Conservation (phyloP, 2,888 invertebrate genomes). For the Drosophila hawaiiensis region DNA sequence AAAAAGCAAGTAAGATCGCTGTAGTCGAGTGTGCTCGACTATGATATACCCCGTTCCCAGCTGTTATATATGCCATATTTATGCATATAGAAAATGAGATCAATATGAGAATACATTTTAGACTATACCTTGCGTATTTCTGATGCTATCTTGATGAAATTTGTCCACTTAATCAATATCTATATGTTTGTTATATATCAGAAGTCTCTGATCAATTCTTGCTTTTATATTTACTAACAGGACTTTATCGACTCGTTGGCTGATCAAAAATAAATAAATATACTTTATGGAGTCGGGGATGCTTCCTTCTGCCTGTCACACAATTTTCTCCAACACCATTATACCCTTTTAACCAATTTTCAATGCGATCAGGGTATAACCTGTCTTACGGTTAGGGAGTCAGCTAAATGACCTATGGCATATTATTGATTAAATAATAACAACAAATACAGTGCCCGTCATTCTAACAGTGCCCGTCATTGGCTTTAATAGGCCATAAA, state of each 20-base stretch:
- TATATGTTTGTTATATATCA: background rate
- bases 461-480: background rate
- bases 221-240: background rate
- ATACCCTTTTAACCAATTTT: background rate
- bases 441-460: background rate
- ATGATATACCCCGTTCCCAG: background rate
- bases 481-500: background rate
- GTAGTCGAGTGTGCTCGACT: background rate
- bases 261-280: background rate
- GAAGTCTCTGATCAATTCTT: no score
- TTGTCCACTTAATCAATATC: background rate
- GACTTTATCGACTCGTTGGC: no score
- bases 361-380: background rate
- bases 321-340: background rate
- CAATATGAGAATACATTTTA: background rate
- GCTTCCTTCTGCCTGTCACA: background rate
- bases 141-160: background rate
- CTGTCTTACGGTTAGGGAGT: conserved; percentile 2
- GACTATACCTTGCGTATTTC: background rate
- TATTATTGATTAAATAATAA: background rate
- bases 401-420: conserved; percentile 15
- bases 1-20: background rate
- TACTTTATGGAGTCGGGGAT: background rate
- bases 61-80: background rate
- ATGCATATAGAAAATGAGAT: background rate